These are phyloP conservation scores for Boloria euphrosyne DNA, from an alignment of 2,888 invertebrate genomes.

Conservation along the genomic window DNA sequence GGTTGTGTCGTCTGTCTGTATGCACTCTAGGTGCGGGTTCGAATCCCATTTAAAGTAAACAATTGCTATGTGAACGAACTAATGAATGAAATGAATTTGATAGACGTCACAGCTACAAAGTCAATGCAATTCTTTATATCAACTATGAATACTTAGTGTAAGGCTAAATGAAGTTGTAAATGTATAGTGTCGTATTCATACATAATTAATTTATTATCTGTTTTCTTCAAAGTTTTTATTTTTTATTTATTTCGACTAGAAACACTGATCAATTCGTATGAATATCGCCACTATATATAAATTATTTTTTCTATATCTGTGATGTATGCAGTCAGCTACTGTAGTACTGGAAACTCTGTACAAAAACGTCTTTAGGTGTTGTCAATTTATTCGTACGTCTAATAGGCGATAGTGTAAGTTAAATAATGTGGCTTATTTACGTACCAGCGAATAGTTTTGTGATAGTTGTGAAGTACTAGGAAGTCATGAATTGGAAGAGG, in stretches of 20 bases:
- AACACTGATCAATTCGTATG: neutral
- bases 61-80: too few species aligned
- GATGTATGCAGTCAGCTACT: conserved; percentile 66
- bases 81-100: neutral
- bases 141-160: conserved; percentile 52
- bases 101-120: neutral
- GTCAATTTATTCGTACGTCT: conserved; percentile 58
- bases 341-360: conserved; percentile 65
- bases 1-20: neutral
- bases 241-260: neutral
- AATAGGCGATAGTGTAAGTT: conserved; percentile 12
- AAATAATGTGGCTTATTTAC: conserved; percentile 46
- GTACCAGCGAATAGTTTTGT: conserved; percentile 49
- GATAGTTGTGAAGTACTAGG: conserved; percentile 45
- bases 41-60: neutral
- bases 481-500: conserved; percentile 46
- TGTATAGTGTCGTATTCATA: conserved; percentile 48
- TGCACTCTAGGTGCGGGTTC: neutral
- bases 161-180: conserved; percentile 69
- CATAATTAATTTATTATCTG: too few species aligned
- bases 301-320: conserved; percentile 73
- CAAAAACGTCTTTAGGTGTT: conserved; percentile 69
- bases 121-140: conserved; percentile 38
- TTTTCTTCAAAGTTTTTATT: neutral
- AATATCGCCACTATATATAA: conserved; percentile 7